Conservation (phyloP, 2,888 invertebrate species). For the Microplitis manilae region DNA sequence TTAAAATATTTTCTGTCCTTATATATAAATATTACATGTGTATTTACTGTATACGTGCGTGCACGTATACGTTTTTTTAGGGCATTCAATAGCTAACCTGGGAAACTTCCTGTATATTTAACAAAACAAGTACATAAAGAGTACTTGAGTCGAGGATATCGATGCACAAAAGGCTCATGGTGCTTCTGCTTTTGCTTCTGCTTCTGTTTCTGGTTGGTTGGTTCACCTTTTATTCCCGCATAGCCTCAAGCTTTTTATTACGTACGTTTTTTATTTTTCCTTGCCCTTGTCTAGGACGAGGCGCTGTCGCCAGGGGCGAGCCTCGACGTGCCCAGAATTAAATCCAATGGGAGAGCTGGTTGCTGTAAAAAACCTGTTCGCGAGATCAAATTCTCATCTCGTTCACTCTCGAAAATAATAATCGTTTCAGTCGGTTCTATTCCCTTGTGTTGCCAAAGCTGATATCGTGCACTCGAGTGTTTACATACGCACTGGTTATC, state of each 20-base stretch:
- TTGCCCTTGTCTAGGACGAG: conserved; percentile 35
- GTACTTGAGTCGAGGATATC: not conserved
- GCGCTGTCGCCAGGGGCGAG: conserved; percentile 28
- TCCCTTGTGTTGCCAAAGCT: too few species aligned
- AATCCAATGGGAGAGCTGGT: conserved; percentile 19
- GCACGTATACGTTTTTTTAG: too few species aligned
- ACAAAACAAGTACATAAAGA: not conserved
- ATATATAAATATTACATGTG: too few species aligned
- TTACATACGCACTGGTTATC: not conserved
- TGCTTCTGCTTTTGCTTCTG: not conserved
- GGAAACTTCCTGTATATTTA: not conserved
- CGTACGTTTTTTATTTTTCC: conserved; percentile 12
- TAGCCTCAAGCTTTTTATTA: conserved; percentile 1
- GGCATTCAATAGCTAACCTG: not conserved
- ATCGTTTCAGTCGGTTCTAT: not conserved
- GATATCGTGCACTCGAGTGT: not conserved
- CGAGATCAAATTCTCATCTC: conserved; percentile 32
- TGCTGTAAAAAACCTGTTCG: conserved; percentile 24
- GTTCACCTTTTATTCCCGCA: not conserved
- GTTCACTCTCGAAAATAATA: not conserved
- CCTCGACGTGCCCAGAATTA: conserved; percentile 30
- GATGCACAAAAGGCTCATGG: not conserved
- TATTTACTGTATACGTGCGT: too few species aligned
- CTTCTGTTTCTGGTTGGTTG: not conserved
- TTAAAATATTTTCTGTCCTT: too few species aligned